A percentile compares a stretch with the other conserved stretches of the same genome.
Conservation (phyloP, 2,888 invertebrate genomes). For the Leucania comma region DNA sequence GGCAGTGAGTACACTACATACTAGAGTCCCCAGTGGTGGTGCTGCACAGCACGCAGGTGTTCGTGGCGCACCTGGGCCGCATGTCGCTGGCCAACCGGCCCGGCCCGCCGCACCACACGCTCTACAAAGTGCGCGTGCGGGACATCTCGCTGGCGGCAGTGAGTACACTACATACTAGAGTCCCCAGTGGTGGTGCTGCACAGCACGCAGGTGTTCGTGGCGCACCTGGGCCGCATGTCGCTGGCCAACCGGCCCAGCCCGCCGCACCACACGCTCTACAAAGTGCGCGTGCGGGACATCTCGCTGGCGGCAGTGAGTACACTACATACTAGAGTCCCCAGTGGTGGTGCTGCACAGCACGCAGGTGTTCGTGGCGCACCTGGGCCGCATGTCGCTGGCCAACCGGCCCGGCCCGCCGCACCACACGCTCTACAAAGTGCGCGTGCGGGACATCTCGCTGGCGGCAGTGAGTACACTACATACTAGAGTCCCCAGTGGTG, state of each 20-base stretch:
- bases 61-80: constrained; percentile 98
- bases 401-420: constrained; percentile 83
- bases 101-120: constrained; percentile 80
- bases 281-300: constrained; percentile 95
- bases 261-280: constrained; percentile 86
- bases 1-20: constrained; percentile 85
- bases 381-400: constrained; percentile 95
- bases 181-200: constrained; percentile 97
- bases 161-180: constrained; percentile 90
- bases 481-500: constrained; percentile 97
- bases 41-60: constrained; percentile 94
- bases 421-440: constrained; percentile 91
- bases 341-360: constrained; percentile 96
- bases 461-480: constrained; percentile 90
- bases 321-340: constrained; percentile 94
- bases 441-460: constrained; percentile 96
- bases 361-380: constrained; percentile 97
- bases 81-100: constrained; percentile 92
- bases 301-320: constrained; percentile 94
- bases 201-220: constrained; percentile 96
- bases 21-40: constrained; percentile 98
- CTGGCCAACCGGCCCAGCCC: constrained; percentile 86
- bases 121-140: constrained; percentile 93
- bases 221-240: constrained; percentile 97
- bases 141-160: constrained; percentile 97